Percentiles rank a stretch among this genome's conserved stretches.
Evolutionary conservation across 2,888 invertebrate genomes (phyloP).

Genomic region (Rotaria magnacalcarata): DNA sequence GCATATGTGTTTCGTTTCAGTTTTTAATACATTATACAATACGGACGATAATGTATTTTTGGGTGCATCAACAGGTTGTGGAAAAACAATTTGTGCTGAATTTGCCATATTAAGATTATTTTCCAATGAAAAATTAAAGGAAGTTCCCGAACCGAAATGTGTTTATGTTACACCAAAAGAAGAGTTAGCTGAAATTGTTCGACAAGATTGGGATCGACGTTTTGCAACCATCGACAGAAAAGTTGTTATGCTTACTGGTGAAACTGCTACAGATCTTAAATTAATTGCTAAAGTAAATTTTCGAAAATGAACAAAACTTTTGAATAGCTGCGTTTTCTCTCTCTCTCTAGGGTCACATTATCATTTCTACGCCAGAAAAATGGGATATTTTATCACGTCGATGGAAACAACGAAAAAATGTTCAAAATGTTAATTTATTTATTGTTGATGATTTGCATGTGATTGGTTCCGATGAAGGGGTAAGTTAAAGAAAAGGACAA

Average conservation of each 20-base stretch:
- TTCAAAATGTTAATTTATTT: conserved; percentile 89
- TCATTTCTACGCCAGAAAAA: conserved; percentile 91
- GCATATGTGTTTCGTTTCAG: neutral
- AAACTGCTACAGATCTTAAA: conserved; percentile 93
- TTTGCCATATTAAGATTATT: conserved; percentile 85
- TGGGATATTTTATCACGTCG: conserved; percentile 96
- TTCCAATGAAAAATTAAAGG: conserved; percentile 61
- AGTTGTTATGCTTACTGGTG: conserved; percentile 83
- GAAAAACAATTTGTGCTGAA: conserved; percentile 87
- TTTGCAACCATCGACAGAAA: conserved; percentile 62
- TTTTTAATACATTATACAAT: conserved; percentile 95
- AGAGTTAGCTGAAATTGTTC: conserved; percentile 68
- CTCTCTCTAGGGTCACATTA: conserved; percentile 77
- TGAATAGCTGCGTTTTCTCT: neutral
- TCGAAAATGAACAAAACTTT: neutral
- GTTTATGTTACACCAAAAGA: conserved; percentile 91
- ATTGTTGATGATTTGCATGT: conserved; percentile 90
- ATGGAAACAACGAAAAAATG: conserved; percentile 98
- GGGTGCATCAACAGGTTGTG: conserved; percentile 62
- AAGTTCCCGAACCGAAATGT: conserved; percentile 66
- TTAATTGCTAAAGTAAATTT: conserved; percentile 62
- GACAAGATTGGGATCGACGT: conserved; percentile 25
- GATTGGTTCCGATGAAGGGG: conserved; percentile 63
- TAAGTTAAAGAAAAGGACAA: neutral
- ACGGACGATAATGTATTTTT: conserved; percentile 96